Evolutionary conservation across 2,888 invertebrate genomes (phyloP), one percentile per base, ranked within the genome.

Genomic region (Melinaea marsaeus): DNA sequence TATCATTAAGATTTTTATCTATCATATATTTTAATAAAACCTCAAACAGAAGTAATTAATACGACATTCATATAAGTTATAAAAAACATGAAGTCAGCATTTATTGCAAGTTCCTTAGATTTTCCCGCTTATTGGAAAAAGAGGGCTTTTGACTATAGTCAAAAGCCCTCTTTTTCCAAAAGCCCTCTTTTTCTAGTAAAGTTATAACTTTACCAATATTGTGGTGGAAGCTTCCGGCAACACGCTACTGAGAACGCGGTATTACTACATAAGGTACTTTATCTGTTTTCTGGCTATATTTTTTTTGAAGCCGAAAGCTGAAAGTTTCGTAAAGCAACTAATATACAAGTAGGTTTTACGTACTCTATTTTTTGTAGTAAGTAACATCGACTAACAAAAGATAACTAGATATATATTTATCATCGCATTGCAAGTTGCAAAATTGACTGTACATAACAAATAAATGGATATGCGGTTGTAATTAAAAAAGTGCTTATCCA

Each of bases 121-220:
- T 22, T 22, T 22, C 1, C 22, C 22, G 22, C 22, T 22, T 22
- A 22, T 22, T 22, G 22, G 22, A 22, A 22, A 22, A 1, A 22
- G 22, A 22, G 22, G 22, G 22, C 22, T 22, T 22, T 22, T 22
- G 60, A 60, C 60, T 64, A 64, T n/a, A n/a, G n/a, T n/a, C n/a
- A n/a, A n/a, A n/a, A n/a, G n/a, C n/a, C n/a, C n/a, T n/a, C n/a
- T n/a, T n/a, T n/a, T n/a, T n/a, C n/a, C n/a, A n/a, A n/a, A n/a
- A n/a, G n/a, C n/a, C n/a, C n/a, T n/a, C n/a, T n/a, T n/a, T n/a
- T n/a, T n/a, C n/a, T n/a, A n/a, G n/a, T n/a, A n/a, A n/a, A n/a
- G n/a, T n/a, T n/a, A n/a, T 64, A 60, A 60, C 63, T 64, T 57
- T 60, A 57, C 60, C 60, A 64, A 64, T 64, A 64, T 46, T 46